Base-by-base conservation (phyloP, 2,797 vertebrate genomes). In the Remorina albescens region DNA sequence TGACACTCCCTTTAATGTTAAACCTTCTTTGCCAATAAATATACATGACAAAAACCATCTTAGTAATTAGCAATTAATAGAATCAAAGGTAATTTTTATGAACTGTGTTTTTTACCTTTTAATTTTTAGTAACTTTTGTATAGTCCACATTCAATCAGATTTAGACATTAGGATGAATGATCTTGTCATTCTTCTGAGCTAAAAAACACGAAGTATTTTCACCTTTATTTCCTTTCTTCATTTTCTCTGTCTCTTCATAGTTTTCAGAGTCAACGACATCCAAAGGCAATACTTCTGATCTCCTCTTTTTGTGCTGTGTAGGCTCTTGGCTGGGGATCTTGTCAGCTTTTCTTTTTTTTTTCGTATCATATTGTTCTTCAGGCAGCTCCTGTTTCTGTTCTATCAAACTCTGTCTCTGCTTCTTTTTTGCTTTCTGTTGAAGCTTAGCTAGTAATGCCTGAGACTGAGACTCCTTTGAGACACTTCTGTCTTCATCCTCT, bases 361-460 rank as follows among this genome's bases (percentile, higher is more conserved):
- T 4, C 36, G 51, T 32, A 16, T 37, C 72, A n/a, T 5, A 36
- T 53, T 25, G 56, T 25, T 66, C 28, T 37, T 81, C 54, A 2
- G 34, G 1, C 19, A 28, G 30, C 0, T 36, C 18, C 39, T 62
- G 44, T 28, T 0, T 71, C 30, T 63, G 50, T 23, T 76, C 71
- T 30, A 71, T 65, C 26, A 72, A 66, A 64, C 74, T 89, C 60
- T 77, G 80, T 26, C 81, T 92, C 89, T 96, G 94, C 74, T 95
- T 95, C 25, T 89, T 92, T 64, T 90, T 95, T 0, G 95, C 97
- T 75, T 94, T 96, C 81, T 94, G 84, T 68, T 95, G 94, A 44
- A 99, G 94, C 79, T 94, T 94, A 53, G 93, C 91, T 64, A 99
- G 90, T 49, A 98, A 87, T 0, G 50, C 82, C 81, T 92, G 94